Evolutionary conservation across 2,888 invertebrate species (phyloP), one percentile per base, ranked within the genome.

Genomic region (Apocheima hispidaria): DNA sequence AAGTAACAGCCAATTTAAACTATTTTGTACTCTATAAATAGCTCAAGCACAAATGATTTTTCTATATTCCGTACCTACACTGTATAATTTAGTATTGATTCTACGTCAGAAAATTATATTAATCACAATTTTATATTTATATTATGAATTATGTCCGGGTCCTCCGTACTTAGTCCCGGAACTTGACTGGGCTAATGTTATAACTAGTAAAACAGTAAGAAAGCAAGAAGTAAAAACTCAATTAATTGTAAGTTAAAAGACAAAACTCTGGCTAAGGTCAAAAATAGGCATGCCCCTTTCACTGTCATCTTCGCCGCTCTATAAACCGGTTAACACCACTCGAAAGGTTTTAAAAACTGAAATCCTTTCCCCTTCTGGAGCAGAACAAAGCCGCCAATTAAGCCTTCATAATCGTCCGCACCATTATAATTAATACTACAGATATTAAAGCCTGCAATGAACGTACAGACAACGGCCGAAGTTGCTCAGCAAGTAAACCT

Each of bases 371-470:
- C 73, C 75, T 75, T 73, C 74, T 76, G 76, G 72, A 76, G 71
- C 73, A 67, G 79, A 82, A 88, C 83, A 85, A 87, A 85, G 83
- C 82, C 81, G 79, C 80, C 85, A 86, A 88, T 87, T 88, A 87
- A 84, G 82, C 79, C n/a, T 78, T 80, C 79, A 86, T 87, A 86
- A 88, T 85, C 82, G 79, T 78, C 75, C 76, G 82, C 84, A 83
- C 83, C 82, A 83, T 87, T 84, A 84, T 83, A 87, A 88, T 87
- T 85, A 89, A 87, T 85, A 86, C 83, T 82, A 84, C 83, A 87
- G 83, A 86, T 88, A 88, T 88, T 84, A 85, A 88, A 87, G 82
- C 81, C 81, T 74, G 79, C 82, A 83, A 85, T 85, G 81, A 86
- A 79, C 78, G 81, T 75, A 75, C 73, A 74, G 71, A 18, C 38